Percentiles rank a stretch among this genome's conserved stretches.
Evolutionary conservation across 2,797 vertebrate species (phyloP).

Genomic region (Glossophaga mutica): DNA sequence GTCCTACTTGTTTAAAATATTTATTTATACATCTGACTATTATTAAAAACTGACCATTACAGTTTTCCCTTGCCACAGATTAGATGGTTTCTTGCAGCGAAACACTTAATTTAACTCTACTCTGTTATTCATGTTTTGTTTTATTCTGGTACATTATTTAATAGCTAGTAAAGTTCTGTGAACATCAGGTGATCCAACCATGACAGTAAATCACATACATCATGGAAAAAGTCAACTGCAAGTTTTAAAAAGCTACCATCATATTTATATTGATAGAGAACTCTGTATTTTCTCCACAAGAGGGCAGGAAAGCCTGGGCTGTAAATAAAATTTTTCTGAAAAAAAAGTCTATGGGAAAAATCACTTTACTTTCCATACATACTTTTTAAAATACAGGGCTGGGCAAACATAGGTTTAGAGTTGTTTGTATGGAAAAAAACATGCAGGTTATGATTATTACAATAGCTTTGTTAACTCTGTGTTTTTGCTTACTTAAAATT

Average conservation of each 20-base stretch:
- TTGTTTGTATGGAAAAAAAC: neutral
- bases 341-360: neutral
- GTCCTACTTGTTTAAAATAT: slow-evolving; percentile 24
- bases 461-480: neutral
- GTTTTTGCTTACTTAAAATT: neutral
- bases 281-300: slow-evolving; percentile 45
- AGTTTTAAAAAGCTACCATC: neutral
- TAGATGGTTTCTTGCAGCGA: neutral
- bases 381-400: slow-evolving; percentile 41
- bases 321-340: neutral
- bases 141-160: neutral
- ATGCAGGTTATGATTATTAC: neutral
- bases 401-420: neutral
- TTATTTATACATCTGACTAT: neutral
- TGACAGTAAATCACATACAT: neutral
- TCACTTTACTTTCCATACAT: neutral
- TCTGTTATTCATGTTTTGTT: slow-evolving; percentile 25
- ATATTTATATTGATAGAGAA: neutral
- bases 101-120: neutral
- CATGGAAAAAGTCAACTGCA: neutral
- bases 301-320: slow-evolving; percentile 56
- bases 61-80: neutral
- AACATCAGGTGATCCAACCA: neutral
- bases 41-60: neutral
- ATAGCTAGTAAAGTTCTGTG: slow-evolving; percentile 4